Evolutionary conservation across 2,888 invertebrate species (phyloP), one percentile per base, ranked within the genome.

Genomic region (Macrosiphum euphorbiae): DNA sequence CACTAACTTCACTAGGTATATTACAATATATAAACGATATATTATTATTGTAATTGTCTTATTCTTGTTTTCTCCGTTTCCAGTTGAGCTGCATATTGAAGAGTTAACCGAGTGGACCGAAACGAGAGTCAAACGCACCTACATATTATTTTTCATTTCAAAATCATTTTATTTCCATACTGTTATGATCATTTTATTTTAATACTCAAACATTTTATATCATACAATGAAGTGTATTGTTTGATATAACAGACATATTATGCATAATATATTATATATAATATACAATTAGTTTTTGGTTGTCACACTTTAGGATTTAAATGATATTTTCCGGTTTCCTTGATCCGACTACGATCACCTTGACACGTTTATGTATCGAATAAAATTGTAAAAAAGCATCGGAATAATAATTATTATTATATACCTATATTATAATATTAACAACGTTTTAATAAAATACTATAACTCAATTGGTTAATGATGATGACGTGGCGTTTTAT

Each of bases 281-380:
- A 26, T 44, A 44, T 7, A 86, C 47, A 44, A 85, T 44, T 84
- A 28, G 78, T 91, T 78, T 84, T 84, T 41, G 24, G 67, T 44
- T 67, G 90, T 94, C 86, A 90, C 94, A 58, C 89, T 85, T 61
- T 41, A 35, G 52, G 50, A 90, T 90, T 58, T 52, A 87, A 92
- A 90, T n/a, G 61, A 86, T 61, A 78, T 35, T 90, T 90, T 90
- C 94, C 61, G 90, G 90, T 94, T 87, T 90, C 86, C 67, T 88
- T 78, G 88, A 67, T 92, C 28, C 86, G 28, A 35, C 20, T 2
- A 10, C 16, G n/a, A 50, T 61, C 3, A 35, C 94, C 94, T 90
- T 90, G 94, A 94, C 94, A 94, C 52, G 67, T 90, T 94, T 90
- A 13, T 78, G 41, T 47, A 28, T 52, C 58, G 86, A 26, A 78